These are phyloP conservation scores for Pandemis corylana DNA, from an alignment of 2,888 invertebrate genomes.

Conservation along the genomic window DNA sequence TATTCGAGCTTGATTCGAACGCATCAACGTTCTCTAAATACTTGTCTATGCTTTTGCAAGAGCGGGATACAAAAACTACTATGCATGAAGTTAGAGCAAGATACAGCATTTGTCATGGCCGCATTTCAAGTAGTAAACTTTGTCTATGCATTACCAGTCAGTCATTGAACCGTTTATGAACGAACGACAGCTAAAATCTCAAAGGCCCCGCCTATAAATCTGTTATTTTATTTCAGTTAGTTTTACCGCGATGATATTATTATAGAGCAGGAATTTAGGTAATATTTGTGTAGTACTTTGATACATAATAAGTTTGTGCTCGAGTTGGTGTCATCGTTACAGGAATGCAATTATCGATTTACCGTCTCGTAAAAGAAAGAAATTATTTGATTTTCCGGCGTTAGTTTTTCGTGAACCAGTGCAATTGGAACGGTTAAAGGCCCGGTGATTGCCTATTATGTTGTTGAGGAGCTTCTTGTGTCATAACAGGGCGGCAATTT, in stretches of 20 bases:
- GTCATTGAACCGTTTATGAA: slow-evolving; percentile 76
- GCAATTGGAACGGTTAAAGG: slow-evolving; percentile 52
- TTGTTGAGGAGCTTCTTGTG: slow-evolving; percentile 59
- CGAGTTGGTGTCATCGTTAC: slow-evolving; percentile 41
- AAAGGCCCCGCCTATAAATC: slow-evolving; percentile 80
- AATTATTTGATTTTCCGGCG: slow-evolving; percentile 66
- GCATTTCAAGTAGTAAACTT: slow-evolving; percentile 37
- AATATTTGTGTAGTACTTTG: slow-evolving; percentile 51
- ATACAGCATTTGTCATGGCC: slow-evolving; percentile 36
- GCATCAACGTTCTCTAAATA: slow-evolving; percentile 8
- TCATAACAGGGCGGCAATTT: slow-evolving; percentile 61
- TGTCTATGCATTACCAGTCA: slow-evolving; percentile 52
- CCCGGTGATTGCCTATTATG: slow-evolving; percentile 50
- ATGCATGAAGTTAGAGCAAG: slow-evolving; percentile 2
- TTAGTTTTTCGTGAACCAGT: slow-evolving; percentile 57
- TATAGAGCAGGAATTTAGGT: slow-evolving; percentile 73
- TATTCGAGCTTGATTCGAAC: slow-evolving; percentile 11
- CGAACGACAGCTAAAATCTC: slow-evolving; percentile 76
- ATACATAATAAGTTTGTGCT: slow-evolving; percentile 30
- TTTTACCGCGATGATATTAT: slow-evolving; percentile 76
- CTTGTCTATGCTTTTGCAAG: slow-evolving; percentile 29
- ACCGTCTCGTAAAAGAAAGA: slow-evolving; percentile 67
- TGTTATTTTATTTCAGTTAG: slow-evolving; percentile 74
- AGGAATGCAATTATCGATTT: slow-evolving; percentile 75
- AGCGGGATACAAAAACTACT: neutral